These are phyloP conservation scores for Oophaga pumilio DNA, from an alignment of 2,113 vertebrate species.

Conservation along the genomic window DNA sequence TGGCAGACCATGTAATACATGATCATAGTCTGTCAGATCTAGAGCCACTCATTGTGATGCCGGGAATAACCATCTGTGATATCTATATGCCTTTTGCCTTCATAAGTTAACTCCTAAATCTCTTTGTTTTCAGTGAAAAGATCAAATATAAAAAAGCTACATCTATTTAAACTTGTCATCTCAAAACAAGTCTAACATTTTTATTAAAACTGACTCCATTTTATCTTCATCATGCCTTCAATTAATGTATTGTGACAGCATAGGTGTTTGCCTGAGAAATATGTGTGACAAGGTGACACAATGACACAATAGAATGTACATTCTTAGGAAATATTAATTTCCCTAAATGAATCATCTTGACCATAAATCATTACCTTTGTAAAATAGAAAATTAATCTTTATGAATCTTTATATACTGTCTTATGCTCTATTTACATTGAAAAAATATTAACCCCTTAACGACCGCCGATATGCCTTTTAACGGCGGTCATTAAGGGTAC, in stretches of 20 bases:
- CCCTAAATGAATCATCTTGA: not conserved
- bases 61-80: no score
- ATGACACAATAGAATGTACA: conserved; percentile 46
- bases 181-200: conserved; percentile 24
- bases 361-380: conserved; percentile 13
- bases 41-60: no score
- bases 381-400: no score
- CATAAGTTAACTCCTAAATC: no score
- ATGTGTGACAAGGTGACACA: conserved; percentile 47
- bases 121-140: not conserved
- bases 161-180: conserved; percentile 20
- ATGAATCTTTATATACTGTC: not conserved
- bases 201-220: conserved; percentile 40
- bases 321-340: conserved; percentile 12
- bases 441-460: no score
- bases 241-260: conserved; percentile 45
- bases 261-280: conserved; percentile 30
- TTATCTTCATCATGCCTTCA: conserved; percentile 37
- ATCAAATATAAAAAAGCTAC: conserved; percentile 1
- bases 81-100: no score
- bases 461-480: no score
- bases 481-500: no score
- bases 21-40: no score
- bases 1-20: no score
- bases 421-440: not conserved